Percentiles rank a stretch among this genome's conserved stretches.
Evolutionary conservation across 2,113 vertebrate genomes (phyloP).

Genomic region (Megaceryle torquata): DNA sequence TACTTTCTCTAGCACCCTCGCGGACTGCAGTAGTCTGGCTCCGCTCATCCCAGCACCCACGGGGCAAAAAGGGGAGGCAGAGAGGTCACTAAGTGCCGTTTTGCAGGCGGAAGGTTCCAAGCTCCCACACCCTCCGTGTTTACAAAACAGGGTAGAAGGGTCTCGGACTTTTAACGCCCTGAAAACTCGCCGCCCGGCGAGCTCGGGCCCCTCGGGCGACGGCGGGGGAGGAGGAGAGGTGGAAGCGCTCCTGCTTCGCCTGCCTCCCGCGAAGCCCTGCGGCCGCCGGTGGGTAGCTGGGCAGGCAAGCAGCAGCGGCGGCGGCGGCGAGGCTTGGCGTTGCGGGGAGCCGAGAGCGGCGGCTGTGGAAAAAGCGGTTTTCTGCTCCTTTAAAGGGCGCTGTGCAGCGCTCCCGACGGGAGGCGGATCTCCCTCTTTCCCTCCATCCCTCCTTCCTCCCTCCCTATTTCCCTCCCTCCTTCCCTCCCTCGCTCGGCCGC

Average conservation of each 20-base stretch:
- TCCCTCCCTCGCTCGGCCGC: not conserved
- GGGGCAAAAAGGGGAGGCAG: not conserved
- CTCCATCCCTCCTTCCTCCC: not conserved
- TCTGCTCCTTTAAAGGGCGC: constrained; percentile 76
- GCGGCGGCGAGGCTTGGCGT: too few species aligned
- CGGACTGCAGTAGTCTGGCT: not conserved
- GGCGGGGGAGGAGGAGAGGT: not conserved
- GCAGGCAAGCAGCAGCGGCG: too few species aligned
- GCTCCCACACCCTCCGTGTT: not conserved
- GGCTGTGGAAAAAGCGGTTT: not conserved
- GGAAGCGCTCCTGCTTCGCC: not conserved
- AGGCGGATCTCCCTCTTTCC: constrained; percentile 83
- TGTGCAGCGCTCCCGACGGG: constrained; percentile 76
- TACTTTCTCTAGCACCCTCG: not conserved
- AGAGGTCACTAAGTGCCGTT: not conserved
- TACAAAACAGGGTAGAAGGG: not conserved
- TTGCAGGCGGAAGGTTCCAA: not conserved
- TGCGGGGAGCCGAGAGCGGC: not conserved
- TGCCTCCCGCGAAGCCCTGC: not conserved
- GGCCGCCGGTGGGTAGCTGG: too few species aligned
- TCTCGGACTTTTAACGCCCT: not conserved
- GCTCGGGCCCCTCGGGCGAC: not conserved
- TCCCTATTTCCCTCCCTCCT: not conserved
- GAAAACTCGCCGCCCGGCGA: not conserved
- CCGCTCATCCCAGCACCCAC: not conserved